A percentile compares a stretch with the other conserved stretches of the same genome.
Conservation (phyloP, 2,113 vertebrate species). For the Etia nguti region DNA sequence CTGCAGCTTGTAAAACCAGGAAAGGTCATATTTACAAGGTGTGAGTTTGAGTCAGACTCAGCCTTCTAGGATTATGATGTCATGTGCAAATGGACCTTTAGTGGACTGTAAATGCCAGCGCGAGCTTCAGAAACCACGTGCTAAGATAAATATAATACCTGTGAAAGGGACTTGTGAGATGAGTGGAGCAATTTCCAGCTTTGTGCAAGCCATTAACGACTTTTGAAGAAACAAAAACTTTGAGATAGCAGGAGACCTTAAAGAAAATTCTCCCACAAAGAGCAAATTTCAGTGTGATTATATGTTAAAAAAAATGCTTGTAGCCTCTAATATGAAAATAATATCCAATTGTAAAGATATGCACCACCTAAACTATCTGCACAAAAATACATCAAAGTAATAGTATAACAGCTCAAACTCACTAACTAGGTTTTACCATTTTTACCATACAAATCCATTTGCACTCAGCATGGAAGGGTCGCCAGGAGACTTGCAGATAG, state of each 20-base stretch:
- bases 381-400: neutral
- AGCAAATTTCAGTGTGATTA: neutral
- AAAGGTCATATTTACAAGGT: neutral
- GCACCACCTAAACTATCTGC: neutral
- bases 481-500: constrained; percentile 5
- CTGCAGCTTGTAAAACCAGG: neutral
- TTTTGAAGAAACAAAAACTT: neutral
- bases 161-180: neutral
- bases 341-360: neutral
- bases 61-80: neutral
- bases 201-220: neutral
- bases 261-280: neutral
- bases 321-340: neutral
- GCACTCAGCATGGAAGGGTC: neutral
- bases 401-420: neutral
- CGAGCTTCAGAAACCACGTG: neutral
- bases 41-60: neutral
- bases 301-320: neutral
- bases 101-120: neutral
- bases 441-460: constrained; percentile 24
- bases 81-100: neutral
- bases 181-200: neutral
- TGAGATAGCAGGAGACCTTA: neutral
- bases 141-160: neutral
- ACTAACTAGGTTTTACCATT: constrained; percentile 6